Evolutionary conservation across 2,888 invertebrate genomes (phyloP), one percentile per base, ranked within the genome.

Genomic region (Acleris emargana): DNA sequence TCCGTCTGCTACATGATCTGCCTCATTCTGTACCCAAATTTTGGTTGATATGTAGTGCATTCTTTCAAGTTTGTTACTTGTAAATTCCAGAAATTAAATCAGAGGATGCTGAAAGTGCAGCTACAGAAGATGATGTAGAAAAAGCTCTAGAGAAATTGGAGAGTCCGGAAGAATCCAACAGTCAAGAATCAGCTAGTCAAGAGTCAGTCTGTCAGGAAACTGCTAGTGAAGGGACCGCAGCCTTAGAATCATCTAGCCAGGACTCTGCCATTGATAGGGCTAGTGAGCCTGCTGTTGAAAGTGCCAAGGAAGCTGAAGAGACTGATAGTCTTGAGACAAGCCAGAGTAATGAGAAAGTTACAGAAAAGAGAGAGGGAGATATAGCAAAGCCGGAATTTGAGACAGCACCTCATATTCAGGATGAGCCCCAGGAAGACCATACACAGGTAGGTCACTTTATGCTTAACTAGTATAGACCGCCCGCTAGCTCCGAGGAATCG

Each of bases 351-450:
- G 72, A 70, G 25, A 76, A 81, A n/a, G 80, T 82, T 64, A 78
- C 72, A n/a, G 69, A 71, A 9, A 73, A 73, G 47, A 71, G 73
- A n/a, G 84, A 88, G 16, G 84, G 88, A 72, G 86, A 87, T 17
- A 84, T 86, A 38, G 83, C 79, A 3, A 87, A 91, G 69, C 90
- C 93, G 32, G 86, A 92, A 72, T 93, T 94, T 85, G 91, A 93
- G 68, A 93, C 93, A 11, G 90, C 94, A 7, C 93, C 93, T 9
- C 88, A 93, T 82, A 74, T 89, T 38, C 82, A 85, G 51, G 91
- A 91, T 54, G 91, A 91, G 61, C 72, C 82, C 25, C 88, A 90
- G 61, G 92, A 91, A 69, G 92, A 92, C 73, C 89, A 91, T 72
- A 85, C 91, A 64, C 88, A 93, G 86, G 91, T 91, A 74, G 79